Conservation (phyloP, 1,140 invertebrate genomes). For the Lerema accius region DNA sequence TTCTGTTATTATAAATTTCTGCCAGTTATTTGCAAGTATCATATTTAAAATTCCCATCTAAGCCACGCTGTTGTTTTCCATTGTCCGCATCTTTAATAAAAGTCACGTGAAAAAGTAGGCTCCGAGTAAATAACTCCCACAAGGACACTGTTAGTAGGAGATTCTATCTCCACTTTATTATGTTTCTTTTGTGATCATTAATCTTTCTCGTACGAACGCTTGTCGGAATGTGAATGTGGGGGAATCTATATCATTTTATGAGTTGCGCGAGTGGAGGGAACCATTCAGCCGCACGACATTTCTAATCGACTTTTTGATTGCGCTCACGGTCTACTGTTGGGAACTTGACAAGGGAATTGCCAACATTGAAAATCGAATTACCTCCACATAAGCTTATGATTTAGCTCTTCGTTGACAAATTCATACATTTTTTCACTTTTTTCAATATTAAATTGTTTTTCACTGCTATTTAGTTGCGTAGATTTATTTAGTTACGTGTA, state of each 20-base stretch:
- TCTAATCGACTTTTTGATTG: conserved; percentile 83
- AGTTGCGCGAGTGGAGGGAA: conserved; percentile 74
- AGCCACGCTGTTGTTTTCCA: conserved; percentile 38
- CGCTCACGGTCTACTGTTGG: conserved; percentile 65
- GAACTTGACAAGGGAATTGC: conserved; percentile 56
- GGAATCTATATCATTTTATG: conserved; percentile 82
- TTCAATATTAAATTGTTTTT: too few relatives aligned
- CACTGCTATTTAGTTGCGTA: background rate
- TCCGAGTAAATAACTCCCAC: conserved; percentile 78
- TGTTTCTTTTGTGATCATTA: conserved; percentile 83
- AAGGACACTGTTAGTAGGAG: conserved; percentile 81
- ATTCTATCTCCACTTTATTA: conserved; percentile 82
- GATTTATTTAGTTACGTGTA: background rate
- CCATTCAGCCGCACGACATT: conserved; percentile 79
- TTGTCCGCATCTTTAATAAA: conserved; percentile 62
- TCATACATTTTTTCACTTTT: conserved; percentile 7
- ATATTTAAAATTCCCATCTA: conserved; percentile 20
- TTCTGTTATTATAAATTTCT: conserved; percentile 47
- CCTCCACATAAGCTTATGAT: conserved; percentile 24
- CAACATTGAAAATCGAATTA: conserved; percentile 52
- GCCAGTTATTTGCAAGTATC: conserved; percentile 38
- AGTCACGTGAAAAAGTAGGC: conserved; percentile 74
- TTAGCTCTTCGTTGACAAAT: conserved; percentile 19
- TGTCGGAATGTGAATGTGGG: conserved; percentile 82
- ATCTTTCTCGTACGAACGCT: conserved; percentile 82